These are phyloP conservation scores for Hipposideros armiger DNA, from an alignment of 2,113 vertebrate genomes.

Conservation along the genomic window DNA sequence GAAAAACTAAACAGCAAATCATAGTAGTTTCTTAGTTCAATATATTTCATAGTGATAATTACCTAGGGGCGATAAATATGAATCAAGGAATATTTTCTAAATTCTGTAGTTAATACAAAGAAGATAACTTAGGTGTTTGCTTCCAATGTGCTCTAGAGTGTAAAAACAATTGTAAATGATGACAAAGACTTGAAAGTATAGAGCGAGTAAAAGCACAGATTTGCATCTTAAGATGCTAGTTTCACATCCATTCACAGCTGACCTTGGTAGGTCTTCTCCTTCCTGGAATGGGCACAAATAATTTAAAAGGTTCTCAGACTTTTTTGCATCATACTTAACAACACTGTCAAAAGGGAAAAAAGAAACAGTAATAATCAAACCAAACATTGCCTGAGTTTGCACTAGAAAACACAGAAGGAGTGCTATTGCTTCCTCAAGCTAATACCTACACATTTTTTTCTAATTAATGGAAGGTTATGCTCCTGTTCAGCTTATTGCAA, in stretches of 20 bases:
- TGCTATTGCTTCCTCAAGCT: slow-evolving; percentile 58
- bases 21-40: not conserved
- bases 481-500: slow-evolving; percentile 66
- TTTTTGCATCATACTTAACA: slow-evolving; percentile 49
- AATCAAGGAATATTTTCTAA: slow-evolving; percentile 58
- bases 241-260: slow-evolving; percentile 18
- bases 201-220: not conserved
- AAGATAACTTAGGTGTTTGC: slow-evolving; percentile 51
- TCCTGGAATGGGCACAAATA: not conserved
- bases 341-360: slow-evolving; percentile 10
- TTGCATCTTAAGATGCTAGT: not conserved
- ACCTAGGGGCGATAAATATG: slow-evolving; percentile 71
- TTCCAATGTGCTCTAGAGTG: slow-evolving; percentile 1
- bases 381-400: slow-evolving; percentile 53
- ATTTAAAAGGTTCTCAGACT: slow-evolving; percentile 54
- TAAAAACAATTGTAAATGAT: slow-evolving; percentile 38
- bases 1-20: slow-evolving; percentile 32
- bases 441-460: slow-evolving; percentile 61
- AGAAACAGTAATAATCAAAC: slow-evolving; percentile 62
- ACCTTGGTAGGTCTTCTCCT: not conserved
- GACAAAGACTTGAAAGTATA: not conserved
- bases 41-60: slow-evolving; percentile 66
- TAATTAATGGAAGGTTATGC: slow-evolving; percentile 73
- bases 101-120: not conserved
- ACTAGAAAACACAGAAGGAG: slow-evolving; percentile 46